Evolutionary conservation across 2,113 vertebrate genomes (phyloP).

Genomic region (Takifugu flavidus): DNA sequence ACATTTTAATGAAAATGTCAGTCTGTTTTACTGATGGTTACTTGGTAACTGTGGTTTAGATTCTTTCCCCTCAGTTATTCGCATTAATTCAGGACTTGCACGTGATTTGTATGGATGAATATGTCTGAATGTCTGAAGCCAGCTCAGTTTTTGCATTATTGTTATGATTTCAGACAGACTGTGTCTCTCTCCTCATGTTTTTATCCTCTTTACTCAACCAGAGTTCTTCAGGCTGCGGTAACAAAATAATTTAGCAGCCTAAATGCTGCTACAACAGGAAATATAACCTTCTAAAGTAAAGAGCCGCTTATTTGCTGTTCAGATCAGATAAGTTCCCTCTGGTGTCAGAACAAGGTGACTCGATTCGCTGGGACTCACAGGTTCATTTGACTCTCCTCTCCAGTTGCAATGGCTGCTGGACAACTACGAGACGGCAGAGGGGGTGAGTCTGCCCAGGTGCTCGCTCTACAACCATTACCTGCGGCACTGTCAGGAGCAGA

Average conservation of each 20-base stretch:
- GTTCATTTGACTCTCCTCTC: conserved; percentile 43
- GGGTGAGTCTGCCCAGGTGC: conserved; percentile 91
- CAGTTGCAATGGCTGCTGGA: conserved; percentile 97
- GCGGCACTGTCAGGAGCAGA: conserved; percentile 96
- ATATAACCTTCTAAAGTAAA: conserved; percentile 26
- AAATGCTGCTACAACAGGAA: not conserved
- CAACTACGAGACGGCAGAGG: conserved; percentile 95
- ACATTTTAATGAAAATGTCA: not conserved
- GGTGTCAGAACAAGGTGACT: conserved; percentile 28
- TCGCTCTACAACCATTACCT: conserved; percentile 97
- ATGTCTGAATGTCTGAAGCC: too few species aligned
- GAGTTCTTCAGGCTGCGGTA: conserved; percentile 5
- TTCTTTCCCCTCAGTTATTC: too few species aligned
- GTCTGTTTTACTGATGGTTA: conserved; percentile 8
- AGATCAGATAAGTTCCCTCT: conserved; percentile 26
- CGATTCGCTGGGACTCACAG: conserved; percentile 8
- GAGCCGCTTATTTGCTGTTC: not conserved
- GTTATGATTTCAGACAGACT: too few species aligned
- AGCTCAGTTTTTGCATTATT: too few species aligned
- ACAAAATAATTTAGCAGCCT: not conserved
- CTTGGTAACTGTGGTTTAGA: too few species aligned
- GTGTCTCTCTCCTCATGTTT: too few species aligned
- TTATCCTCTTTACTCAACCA: conserved; percentile 15
- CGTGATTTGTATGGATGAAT: too few species aligned
- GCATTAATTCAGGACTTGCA: too few species aligned